phyloP scores from a whole-genome alignment of 2,113 vertebrate genomes.

The Tautogolabrus adspersus region DNA sequence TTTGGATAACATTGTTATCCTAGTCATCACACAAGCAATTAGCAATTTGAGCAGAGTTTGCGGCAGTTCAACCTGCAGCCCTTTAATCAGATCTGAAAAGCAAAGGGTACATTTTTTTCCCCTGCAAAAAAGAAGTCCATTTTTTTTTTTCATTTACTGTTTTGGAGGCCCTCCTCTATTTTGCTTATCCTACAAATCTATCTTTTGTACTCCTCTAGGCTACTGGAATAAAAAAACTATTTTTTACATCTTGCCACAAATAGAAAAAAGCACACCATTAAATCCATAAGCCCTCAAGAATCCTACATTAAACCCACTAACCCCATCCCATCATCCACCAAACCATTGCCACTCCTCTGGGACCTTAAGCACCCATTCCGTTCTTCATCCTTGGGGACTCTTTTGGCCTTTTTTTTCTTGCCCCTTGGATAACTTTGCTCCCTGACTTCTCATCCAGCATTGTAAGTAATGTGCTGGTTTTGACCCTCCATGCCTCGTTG shows the following conservation, averaged over 20 bases:
- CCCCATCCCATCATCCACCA: background rate
- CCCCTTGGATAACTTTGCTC: conserved; percentile 62
- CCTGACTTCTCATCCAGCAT: conserved; percentile 50
- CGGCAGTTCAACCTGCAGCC: no score
- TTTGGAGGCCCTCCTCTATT: background rate
- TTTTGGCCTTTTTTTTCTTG: conserved; percentile 34
- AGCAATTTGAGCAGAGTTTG: no score
- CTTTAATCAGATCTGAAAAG: no score
- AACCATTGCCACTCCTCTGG: conserved; percentile 17
- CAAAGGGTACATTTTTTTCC: no score
- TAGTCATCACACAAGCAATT: no score
- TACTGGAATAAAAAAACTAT: background rate
- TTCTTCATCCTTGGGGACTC: conserved; percentile 55
- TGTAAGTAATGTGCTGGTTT: conserved; percentile 77
- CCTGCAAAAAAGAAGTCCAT: no score
- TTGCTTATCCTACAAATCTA: background rate
- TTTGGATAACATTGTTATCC: no score
- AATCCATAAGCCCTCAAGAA: conserved; percentile 21
- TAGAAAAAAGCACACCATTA: background rate
- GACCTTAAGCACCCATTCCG: conserved; percentile 49
- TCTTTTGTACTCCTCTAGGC: background rate
- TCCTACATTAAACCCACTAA: conserved; percentile 20
- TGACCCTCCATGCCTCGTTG: conserved; percentile 79
- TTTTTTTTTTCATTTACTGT: background rate
- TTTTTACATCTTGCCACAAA: background rate